Evolutionary conservation across 2,888 invertebrate species (phyloP).

Genomic region (Eristalinus aeneus): DNA sequence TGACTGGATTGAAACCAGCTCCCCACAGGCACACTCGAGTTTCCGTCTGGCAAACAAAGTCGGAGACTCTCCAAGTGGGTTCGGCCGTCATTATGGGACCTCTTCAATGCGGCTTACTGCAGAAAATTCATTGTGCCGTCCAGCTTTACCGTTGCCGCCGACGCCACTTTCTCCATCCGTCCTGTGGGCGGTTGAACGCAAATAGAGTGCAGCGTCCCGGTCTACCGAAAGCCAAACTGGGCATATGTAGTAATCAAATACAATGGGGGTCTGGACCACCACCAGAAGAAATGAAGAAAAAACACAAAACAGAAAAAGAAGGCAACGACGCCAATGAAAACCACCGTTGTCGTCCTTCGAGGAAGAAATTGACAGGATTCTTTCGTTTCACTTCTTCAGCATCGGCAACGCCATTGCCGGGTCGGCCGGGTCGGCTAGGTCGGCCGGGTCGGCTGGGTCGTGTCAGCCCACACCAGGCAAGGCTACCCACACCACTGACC

Average conservation of each 20-base stretch:
- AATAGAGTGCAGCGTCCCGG: constrained; percentile 57
- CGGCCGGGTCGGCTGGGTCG: constrained; percentile 7
- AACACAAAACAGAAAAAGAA: constrained; percentile 15
- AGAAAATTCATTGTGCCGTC: constrained; percentile 64
- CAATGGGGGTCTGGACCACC: constrained; percentile 46
- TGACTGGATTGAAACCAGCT: constrained; percentile 40
- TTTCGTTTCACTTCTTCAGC: constrained; percentile 62
- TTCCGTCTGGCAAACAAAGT: constrained; percentile 70
- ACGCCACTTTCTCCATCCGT: neutral
- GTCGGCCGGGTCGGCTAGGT: neutral
- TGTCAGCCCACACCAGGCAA: neutral
- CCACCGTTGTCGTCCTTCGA: constrained; percentile 12
- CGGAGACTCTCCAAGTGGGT: constrained; percentile 62
- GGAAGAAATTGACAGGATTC: constrained; percentile 69
- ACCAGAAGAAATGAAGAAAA: constrained; percentile 60
- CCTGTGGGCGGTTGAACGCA: constrained; percentile 50
- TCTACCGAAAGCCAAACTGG: constrained; percentile 67
- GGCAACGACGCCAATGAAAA: neutral
- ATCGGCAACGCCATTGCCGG: neutral
- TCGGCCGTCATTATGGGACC: constrained; percentile 69
- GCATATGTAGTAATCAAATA: constrained; percentile 70
- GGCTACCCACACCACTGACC: constrained; percentile 31
- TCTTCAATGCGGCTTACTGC: constrained; percentile 71
- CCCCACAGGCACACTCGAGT: constrained; percentile 64
- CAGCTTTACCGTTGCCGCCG: neutral